Conservation (phyloP, 2,113 vertebrate genomes). For the Actenoides hombroni region DNA sequence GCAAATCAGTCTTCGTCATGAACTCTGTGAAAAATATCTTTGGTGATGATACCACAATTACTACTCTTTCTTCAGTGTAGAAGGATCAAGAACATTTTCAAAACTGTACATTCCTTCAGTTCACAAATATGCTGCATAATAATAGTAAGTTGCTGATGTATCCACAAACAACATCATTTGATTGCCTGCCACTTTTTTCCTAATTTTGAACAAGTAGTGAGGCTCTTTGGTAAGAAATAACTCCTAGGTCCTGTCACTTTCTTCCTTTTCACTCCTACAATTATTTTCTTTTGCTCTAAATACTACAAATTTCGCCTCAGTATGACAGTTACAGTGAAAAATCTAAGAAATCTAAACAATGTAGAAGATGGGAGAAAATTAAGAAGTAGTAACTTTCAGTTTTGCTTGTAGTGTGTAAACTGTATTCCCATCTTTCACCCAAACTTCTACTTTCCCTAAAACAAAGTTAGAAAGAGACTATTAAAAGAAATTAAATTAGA, state of each 20-base stretch:
- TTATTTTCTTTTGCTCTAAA: background rate
- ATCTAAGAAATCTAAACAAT: background rate
- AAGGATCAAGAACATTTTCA: background rate
- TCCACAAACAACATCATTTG: background rate
- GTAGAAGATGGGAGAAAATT: background rate
- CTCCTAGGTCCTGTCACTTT: background rate
- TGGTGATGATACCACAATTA: conserved; percentile 4
- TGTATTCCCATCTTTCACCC: background rate
- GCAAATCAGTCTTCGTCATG: background rate
- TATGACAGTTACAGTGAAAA: background rate
- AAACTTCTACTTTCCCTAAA: background rate
- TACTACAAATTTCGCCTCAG: background rate
- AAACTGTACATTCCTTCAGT: background rate
- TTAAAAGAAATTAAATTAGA: background rate
- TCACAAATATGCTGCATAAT: background rate
- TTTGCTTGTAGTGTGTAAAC: background rate
- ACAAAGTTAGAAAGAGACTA: background rate
- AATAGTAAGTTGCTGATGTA: background rate
- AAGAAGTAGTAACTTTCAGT: background rate
- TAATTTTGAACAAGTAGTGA: background rate
- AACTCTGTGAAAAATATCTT: background rate
- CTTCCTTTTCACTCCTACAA: background rate
- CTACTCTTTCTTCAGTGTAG: background rate
- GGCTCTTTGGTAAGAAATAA: background rate
- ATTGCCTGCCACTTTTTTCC: background rate